Evolutionary conservation across 2,113 vertebrate genomes (phyloP).

Genomic region (Siniperca chuatsi): DNA sequence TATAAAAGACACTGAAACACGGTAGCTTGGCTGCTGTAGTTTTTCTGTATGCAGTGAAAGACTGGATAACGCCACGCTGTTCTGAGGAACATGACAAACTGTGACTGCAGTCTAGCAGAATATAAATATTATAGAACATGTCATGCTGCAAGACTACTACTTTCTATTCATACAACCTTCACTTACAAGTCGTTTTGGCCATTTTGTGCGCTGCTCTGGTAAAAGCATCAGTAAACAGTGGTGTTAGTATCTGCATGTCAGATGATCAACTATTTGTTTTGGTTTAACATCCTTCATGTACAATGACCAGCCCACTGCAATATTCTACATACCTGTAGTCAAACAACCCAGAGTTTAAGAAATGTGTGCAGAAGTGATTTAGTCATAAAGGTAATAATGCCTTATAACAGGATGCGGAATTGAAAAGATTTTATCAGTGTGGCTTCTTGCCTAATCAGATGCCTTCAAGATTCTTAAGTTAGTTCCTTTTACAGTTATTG

Average conservation of each 20-base stretch:
- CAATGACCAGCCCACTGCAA: neutral
- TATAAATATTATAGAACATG: constrained; percentile 52
- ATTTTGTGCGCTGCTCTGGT: neutral
- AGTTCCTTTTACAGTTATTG: neutral
- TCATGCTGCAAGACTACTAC: constrained; percentile 10
- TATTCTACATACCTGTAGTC: neutral
- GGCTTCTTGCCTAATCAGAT: neutral
- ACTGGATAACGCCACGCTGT: constrained; percentile 38
- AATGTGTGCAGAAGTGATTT: no score
- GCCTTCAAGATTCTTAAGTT: neutral
- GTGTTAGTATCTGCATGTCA: neutral
- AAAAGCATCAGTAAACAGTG: neutral
- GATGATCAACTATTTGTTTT: neutral
- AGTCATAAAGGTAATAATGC: no score
- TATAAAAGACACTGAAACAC: constrained; percentile 23
- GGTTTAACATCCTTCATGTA: neutral
- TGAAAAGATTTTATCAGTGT: neutral
- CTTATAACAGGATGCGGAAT: neutral
- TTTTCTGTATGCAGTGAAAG: constrained; percentile 22
- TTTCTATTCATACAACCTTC: constrained; percentile 13
- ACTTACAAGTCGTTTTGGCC: neutral
- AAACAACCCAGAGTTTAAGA: neutral
- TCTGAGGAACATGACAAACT: constrained; percentile 21
- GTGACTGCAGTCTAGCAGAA: constrained; percentile 25
- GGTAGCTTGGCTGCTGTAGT: constrained; percentile 15